Base-by-base conservation (phyloP, 2,113 vertebrate genomes). In the Neogobius melanostomus region DNA sequence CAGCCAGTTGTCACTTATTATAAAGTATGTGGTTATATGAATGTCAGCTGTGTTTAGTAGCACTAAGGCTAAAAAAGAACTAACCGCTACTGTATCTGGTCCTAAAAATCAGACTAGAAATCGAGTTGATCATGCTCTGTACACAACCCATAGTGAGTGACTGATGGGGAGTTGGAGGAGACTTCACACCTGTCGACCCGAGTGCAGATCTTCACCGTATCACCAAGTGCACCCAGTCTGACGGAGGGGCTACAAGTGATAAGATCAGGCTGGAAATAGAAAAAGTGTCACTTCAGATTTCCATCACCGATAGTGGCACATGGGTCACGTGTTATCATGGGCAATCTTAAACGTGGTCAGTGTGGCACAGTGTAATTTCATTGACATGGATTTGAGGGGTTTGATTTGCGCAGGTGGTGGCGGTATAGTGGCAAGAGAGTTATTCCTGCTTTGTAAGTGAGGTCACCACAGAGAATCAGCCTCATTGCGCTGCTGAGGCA, bases 251-350 rank as follows among this genome's bases (percentile, higher is more conserved):
- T 45, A 16, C 21, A 14, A 61, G 59, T 45, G 59, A 61, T 61
- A 61, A 61, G 59, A 61, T 61, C 42, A 61, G 6, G 59, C 12
- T 44, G 42, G 42, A 61, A 61, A 61, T 61, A n/a, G 59, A 61
- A 61, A 56, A 45, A 61, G 15, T n/a, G 59, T 10, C 59, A 44
- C 42, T 43, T 61, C 42, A 44, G 42, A n/a, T 45, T 7, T 11
- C 42, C 7, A 61, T 61, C 59, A 44, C 14, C 8, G 9, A 8
- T 14, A 16, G 42, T 59, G 59, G 59, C 59, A 45, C 28, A 9
- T n/a, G 42, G 59, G 59, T 44, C 59, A 61, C 14, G 5, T 44
- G 43, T 61, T 45, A 44, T 45, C 59, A 44, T 44, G 42, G 42
- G 42, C 59, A 45, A 61, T 61, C 36, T 10, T 16, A 61, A 61